phyloP scores from a whole-genome alignment of 1,140 invertebrate species.

The Atta texana region DNA sequence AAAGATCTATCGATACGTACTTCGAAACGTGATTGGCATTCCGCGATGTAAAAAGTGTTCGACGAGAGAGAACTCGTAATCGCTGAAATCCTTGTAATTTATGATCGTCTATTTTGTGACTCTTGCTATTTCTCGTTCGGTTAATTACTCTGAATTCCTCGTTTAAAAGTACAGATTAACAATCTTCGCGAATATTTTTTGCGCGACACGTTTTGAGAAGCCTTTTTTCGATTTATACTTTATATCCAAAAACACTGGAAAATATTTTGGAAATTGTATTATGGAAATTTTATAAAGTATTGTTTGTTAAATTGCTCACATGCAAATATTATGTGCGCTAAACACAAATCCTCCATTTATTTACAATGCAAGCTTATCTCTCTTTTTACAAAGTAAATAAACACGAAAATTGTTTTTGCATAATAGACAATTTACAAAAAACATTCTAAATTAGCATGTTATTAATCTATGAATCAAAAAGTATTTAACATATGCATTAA shows the following conservation, averaged over 20 bases:
- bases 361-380: not conserved
- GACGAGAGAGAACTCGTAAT: not conserved
- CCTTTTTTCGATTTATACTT: not conserved
- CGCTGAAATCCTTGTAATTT: constrained; percentile 31
- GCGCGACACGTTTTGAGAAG: not conserved
- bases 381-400: not conserved
- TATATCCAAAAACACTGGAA: not conserved
- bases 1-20: constrained; percentile 24
- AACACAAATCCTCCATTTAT: not conserved
- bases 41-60: constrained; percentile 23
- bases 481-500: not conserved
- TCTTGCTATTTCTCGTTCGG: not conserved
- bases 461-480: not conserved
- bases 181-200: not conserved
- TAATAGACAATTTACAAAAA: not conserved
- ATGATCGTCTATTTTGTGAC: constrained; percentile 20
- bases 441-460: not conserved
- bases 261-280: not conserved
- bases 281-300: not conserved
- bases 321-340: not conserved
- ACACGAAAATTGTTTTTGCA: not conserved
- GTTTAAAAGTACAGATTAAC: constrained; percentile 12
- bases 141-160: constrained; percentile 26
- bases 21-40: not conserved
- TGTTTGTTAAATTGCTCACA: not conserved